Base-by-base conservation (phyloP, 2,113 vertebrate genomes). In the Podarcis muralis region DNA sequence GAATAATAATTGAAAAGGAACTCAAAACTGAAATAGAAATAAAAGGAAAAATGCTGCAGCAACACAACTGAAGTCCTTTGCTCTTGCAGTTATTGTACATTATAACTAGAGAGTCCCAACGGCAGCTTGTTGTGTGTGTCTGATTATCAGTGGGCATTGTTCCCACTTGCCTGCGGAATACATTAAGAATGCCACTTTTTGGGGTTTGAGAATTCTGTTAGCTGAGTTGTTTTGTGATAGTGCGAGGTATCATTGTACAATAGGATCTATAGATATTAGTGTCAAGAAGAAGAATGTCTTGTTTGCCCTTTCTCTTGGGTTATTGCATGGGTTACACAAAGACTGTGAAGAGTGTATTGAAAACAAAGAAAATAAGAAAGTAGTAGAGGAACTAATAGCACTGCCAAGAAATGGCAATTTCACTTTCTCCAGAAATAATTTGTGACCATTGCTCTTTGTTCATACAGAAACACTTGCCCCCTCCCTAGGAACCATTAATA, bases 271-370 rank as follows among this genome's bases (percentile, higher is more conserved):
- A 95, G 96, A 95, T 95, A 93, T 96, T 94, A 94, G 92, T 96
- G 96, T 97, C 96, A 96, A 93, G 94, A 97, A 96, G 95, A 96
- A 88, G 53, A 97, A 97, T 95, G 94, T 92, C 94, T 94, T 90
- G 80, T 94, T 95, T 95, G 94, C 94, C 96, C 96, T 95, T 96
- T 97, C 94, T 95, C 90, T 92, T 86, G 89, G 90, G 90, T 96
- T 96, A 93, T 93, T 96, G 86, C 93, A 89, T 93, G 90, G 93
- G 91, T 95, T 95, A 90, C 92, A 94, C 94, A 94, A 93, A 95
- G 93, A 91, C 74, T 84, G 89, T 89, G 93, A 91, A 87, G 92
- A 95, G 94, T 94, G 95, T 92, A 94, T 93, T 94, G 94, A 92
- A 96, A 96, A 96, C 95, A 97, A 95, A 96, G 95, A 79, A 92